phyloP scores from a whole-genome alignment of 1,140 invertebrate genomes.

The Ditylenchus dipsaci region DNA sequence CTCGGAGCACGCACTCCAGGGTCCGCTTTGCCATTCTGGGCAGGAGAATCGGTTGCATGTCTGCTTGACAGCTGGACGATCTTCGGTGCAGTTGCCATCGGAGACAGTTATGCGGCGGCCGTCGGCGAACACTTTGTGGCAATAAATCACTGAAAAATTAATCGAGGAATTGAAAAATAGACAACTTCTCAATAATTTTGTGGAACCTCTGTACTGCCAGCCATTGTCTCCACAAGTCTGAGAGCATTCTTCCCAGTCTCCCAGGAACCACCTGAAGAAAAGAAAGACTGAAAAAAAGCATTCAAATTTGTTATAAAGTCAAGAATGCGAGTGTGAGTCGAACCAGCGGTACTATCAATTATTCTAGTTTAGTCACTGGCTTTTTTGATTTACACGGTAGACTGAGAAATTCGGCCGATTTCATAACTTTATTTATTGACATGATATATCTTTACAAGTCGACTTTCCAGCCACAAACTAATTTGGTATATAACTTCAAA shows the following conservation, averaged over 20 bases:
- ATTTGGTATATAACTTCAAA: no score
- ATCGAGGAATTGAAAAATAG: slow-evolving; percentile 61
- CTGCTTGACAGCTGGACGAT: slow-evolving; percentile 68
- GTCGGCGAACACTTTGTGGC: slow-evolving; percentile 72
- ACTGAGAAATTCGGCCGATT: no score
- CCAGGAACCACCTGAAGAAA: slow-evolving; percentile 68
- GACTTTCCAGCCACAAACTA: no score
- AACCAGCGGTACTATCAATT: no score
- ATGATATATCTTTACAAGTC: no score
- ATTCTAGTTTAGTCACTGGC: no score
- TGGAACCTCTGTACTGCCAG: slow-evolving; percentile 61
- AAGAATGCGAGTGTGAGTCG: no score
- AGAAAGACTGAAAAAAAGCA: no score
- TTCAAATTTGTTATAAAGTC: no score
- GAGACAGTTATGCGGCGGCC: slow-evolving; percentile 68
- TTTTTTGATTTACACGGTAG: no score
- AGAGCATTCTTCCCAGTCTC: slow-evolving; percentile 77
- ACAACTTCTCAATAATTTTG: background rate
- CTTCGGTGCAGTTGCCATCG: slow-evolving; percentile 69
- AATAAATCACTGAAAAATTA: slow-evolving; percentile 38
- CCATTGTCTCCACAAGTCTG: slow-evolving; percentile 70
- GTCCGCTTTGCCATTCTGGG: slow-evolving; percentile 72
- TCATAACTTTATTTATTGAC: no score
- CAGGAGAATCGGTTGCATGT: slow-evolving; percentile 74
- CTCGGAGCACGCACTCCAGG: slow-evolving; percentile 69